Percentiles rank a stretch among this genome's conserved stretches.
phyloP scores from a whole-genome alignment of 2,888 invertebrate species.

The Marronus borbonicus region DNA sequence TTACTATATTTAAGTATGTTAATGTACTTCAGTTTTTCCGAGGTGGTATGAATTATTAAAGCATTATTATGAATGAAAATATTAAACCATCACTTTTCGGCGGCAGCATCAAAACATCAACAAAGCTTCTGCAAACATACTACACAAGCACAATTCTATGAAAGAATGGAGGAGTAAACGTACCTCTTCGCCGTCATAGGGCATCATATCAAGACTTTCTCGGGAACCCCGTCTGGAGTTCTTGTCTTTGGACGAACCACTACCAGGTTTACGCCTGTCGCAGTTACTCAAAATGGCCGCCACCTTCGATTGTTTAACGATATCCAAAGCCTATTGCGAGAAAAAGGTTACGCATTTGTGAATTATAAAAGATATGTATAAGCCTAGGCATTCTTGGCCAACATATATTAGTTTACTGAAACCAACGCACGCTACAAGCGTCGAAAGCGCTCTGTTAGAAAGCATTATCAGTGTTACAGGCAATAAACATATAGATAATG shows the following conservation, averaged over 20 bases:
- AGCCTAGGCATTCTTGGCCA: conserved; percentile 18
- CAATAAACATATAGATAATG: too few relatives aligned
- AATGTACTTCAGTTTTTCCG: neutral
- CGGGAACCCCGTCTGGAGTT: conserved; percentile 80
- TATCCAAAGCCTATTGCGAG: conserved; percentile 84
- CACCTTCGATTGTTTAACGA: conserved; percentile 93
- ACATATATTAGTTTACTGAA: conserved; percentile 14
- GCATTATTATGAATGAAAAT: neutral
- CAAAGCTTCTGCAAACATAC: conserved; percentile 49
- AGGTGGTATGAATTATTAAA: neutral
- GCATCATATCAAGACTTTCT: conserved; percentile 82
- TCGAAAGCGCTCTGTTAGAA: conserved; percentile 43
- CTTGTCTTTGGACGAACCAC: conserved; percentile 69
- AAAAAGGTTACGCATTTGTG: conserved; percentile 43
- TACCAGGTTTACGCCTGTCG: conserved; percentile 69
- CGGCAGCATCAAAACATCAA: conserved; percentile 10
- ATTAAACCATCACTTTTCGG: conserved; percentile 25
- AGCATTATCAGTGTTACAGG: neutral
- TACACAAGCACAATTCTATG: conserved; percentile 53
- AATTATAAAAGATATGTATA: conserved; percentile 29
- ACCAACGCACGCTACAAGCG: conserved; percentile 33
- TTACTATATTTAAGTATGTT: neutral
- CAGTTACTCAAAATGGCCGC: conserved; percentile 78
- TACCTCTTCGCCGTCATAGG: conserved; percentile 85
- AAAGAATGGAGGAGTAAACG: conserved; percentile 57